These are phyloP conservation scores for Melanchra persicariae DNA, from an alignment of 2,888 invertebrate species.

Conservation along the genomic window DNA sequence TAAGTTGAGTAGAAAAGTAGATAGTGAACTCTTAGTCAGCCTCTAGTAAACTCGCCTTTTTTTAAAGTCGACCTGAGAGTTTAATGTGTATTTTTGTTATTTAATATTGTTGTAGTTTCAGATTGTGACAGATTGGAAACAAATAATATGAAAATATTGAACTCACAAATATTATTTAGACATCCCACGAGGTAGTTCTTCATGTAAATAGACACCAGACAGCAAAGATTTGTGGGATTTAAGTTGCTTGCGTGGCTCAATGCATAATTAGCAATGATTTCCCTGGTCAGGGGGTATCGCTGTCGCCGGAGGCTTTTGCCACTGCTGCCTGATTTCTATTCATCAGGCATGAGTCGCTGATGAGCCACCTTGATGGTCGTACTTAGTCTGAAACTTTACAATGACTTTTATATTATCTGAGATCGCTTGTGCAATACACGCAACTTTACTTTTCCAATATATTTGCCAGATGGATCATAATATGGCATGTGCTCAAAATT, in stretches of 20 bases:
- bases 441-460: neutral
- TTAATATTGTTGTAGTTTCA: no score
- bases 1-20: no score
- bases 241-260: neutral
- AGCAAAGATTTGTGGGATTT: neutral
- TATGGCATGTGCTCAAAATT: neutral
- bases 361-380: neutral
- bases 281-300: neutral
- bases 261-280: neutral
- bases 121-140: neutral
- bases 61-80: no score
- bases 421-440: neutral
- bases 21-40: no score
- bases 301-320: neutral
- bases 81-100: no score
- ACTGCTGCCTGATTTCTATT: neutral
- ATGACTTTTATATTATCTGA: neutral
- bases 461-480: neutral
- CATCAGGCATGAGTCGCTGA: no score
- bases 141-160: neutral
- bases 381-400: conserved; percentile 1
- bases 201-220: neutral
- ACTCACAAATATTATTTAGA: neutral
- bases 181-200: neutral
- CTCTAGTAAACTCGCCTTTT: no score